These are phyloP conservation scores for Brachionus plicatilis DNA, from an alignment of 1,140 invertebrate species.

Conservation along the genomic window DNA sequence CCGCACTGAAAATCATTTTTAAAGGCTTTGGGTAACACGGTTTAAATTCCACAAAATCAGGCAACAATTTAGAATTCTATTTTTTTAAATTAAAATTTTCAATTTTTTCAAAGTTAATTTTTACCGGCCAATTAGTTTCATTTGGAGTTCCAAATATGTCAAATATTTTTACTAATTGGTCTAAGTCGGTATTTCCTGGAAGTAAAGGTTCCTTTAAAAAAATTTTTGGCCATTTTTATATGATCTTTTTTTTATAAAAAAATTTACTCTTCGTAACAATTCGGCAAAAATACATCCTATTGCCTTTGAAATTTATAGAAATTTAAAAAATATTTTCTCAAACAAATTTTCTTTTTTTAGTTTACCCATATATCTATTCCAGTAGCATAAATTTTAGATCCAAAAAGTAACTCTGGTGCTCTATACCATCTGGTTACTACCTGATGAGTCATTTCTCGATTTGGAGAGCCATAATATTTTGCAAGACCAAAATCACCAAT, in stretches of 20 bases:
- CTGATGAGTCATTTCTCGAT: conserved; percentile 91
- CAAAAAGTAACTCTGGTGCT: conserved; percentile 89
- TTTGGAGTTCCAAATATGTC: conserved; percentile 82
- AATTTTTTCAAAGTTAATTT: conserved; percentile 27
- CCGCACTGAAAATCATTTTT: conserved; percentile 89
- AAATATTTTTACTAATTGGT: conserved; percentile 91
- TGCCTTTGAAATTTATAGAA: background rate
- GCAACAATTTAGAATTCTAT: conserved; percentile 71
- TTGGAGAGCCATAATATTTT: conserved; percentile 91
- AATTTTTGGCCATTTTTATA: background rate
- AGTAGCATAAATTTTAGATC: conserved; percentile 84
- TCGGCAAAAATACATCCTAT: conserved; percentile 91
- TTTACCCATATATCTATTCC: conserved; percentile 98
- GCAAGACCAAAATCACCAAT: conserved; percentile 63
- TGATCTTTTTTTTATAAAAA: background rate
- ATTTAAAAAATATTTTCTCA: background rate
- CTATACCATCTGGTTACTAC: conserved; percentile 80
- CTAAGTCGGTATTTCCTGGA: conserved; percentile 90
- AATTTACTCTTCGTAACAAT: conserved; percentile 67
- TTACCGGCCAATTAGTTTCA: conserved; percentile 74
- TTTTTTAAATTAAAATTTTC: conserved; percentile 40
- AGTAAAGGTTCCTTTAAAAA: conserved; percentile 71
- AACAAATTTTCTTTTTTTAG: background rate
- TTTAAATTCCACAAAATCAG: conserved; percentile 90
- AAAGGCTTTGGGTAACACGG: conserved; percentile 73